phyloP scores from a whole-genome alignment of 1,140 invertebrate species.

The Dinoponera quadriceps region DNA sequence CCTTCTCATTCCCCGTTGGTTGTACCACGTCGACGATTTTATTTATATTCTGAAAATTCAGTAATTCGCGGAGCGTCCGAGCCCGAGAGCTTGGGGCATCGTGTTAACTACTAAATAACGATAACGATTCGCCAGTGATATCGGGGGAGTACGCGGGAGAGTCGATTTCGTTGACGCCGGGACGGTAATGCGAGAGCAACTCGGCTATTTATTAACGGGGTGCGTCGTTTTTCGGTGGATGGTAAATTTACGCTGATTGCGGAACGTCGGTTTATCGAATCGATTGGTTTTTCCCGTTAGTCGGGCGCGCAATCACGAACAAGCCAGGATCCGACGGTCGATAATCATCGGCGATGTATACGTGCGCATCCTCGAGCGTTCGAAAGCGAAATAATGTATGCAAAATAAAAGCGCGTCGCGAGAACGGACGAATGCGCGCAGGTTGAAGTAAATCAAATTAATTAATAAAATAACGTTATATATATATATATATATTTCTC shows the following conservation, averaged over 20 bases:
- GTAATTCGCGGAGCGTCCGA: neutral
- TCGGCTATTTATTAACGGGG: constrained; percentile 40
- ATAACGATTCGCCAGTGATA: constrained; percentile 1
- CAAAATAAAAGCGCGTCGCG: neutral
- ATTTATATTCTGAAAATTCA: constrained; percentile 8
- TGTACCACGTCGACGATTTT: constrained; percentile 2
- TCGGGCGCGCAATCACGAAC: constrained; percentile 9
- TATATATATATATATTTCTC: too few species aligned
- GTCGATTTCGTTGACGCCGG: constrained; percentile 25
- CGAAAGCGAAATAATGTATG: constrained; percentile 9
- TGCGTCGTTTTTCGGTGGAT: constrained; percentile 31
- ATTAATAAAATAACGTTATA: constrained; percentile 12
- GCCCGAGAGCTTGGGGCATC: neutral
- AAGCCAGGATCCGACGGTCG: neutral
- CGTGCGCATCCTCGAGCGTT: neutral
- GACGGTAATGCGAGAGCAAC: neutral
- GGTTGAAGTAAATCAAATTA: neutral
- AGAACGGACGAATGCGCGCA: too few species aligned
- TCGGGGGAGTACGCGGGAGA: neutral
- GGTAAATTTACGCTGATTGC: constrained; percentile 49
- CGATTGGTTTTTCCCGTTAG: constrained; percentile 32
- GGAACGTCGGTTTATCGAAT: constrained; percentile 32
- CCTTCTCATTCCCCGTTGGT: constrained; percentile 1
- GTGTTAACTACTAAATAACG: constrained; percentile 39
- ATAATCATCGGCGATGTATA: neutral